Evolutionary conservation across 2,113 vertebrate species (phyloP).

Genomic region (Thermophis baileyi): DNA sequence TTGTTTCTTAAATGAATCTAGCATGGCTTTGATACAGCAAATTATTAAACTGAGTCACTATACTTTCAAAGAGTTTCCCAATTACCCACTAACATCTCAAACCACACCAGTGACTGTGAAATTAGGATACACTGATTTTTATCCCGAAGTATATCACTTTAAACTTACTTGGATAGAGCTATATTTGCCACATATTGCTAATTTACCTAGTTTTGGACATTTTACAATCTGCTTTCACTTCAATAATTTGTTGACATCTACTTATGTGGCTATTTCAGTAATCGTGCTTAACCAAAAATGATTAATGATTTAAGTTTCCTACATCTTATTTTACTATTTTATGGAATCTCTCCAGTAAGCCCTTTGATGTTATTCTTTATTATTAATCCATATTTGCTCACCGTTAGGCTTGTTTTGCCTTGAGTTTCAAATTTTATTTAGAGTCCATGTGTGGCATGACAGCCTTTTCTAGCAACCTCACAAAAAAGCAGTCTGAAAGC

Average conservation of each 20-base stretch:
- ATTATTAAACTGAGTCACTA: background rate
- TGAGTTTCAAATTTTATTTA: background rate
- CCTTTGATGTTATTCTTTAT: background rate
- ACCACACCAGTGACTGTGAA: background rate
- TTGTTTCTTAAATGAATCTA: background rate
- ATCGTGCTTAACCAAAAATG: background rate
- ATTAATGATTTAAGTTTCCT: background rate
- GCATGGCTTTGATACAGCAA: background rate
- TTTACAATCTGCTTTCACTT: background rate
- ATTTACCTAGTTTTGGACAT: background rate
- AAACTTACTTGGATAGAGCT: background rate
- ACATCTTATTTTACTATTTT: background rate
- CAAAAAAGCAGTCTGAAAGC: background rate
- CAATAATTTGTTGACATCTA: background rate
- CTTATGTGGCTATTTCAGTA: background rate
- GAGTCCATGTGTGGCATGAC: background rate
- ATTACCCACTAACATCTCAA: background rate
- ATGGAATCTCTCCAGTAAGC: background rate
- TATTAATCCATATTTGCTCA: background rate
- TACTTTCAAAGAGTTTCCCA: background rate
- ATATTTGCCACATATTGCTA: background rate
- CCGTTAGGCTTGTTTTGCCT: background rate
- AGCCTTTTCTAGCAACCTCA: background rate
- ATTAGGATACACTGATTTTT: background rate
- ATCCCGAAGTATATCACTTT: background rate